Conservation (phyloP, 30 jellyfish, hydroid and myxozoan species). For the Chrysaora quinquecirrha region DNA sequence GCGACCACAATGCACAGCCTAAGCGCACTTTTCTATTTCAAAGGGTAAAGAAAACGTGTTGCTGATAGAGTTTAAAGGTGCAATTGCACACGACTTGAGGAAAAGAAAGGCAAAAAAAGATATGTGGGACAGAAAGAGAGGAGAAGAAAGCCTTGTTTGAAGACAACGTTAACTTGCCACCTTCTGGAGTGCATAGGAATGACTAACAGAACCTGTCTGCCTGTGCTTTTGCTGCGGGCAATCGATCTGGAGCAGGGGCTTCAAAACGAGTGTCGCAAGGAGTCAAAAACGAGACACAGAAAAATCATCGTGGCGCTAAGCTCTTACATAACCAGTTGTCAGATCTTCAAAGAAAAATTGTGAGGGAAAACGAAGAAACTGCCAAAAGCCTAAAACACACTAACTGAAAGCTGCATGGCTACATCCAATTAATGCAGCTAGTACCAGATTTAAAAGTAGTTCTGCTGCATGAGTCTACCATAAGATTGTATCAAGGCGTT, state of each 20-base stretch:
- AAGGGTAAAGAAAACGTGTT: not conserved
- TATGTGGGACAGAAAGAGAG: not conserved
- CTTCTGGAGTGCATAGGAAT: not conserved
- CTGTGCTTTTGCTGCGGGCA: not conserved
- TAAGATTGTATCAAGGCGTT: not conserved
- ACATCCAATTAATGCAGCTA: not conserved
- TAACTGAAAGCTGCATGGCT: not conserved
- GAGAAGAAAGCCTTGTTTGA: not conserved
- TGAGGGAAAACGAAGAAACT: not conserved
- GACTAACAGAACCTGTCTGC: not conserved
- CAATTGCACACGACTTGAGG: not conserved
- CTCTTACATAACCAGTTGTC: not conserved
- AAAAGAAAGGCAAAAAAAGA: not conserved
- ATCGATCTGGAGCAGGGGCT: not conserved
- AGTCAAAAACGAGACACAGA: not conserved
- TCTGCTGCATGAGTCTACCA: not conserved
- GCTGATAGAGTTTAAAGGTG: not conserved
- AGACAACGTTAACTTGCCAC: not conserved
- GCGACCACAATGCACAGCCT: not conserved
- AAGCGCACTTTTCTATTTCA: not conserved
- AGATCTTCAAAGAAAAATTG: not conserved
- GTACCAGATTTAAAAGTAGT: not conserved
- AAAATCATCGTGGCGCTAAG: not conserved
- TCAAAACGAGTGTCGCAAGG: not conserved
- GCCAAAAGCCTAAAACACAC: not conserved